Conservation (phyloP, 2,797 vertebrate genomes). For the Passerculus sandwichensis region DNA sequence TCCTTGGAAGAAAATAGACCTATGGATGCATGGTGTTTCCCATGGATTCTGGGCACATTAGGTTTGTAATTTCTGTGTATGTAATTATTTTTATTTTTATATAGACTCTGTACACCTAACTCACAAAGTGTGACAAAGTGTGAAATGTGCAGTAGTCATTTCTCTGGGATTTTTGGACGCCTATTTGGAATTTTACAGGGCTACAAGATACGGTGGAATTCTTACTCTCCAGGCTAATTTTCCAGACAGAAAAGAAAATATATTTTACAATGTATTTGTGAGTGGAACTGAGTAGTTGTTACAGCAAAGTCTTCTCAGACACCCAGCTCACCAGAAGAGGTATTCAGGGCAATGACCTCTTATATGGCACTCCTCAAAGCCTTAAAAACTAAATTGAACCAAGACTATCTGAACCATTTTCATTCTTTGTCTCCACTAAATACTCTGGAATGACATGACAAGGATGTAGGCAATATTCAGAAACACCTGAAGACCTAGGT, state of each 20-base stretch:
- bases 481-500: not conserved
- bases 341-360: not conserved
- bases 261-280: not conserved
- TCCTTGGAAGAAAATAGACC: not conserved
- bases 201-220: not conserved
- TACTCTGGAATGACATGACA: not conserved
- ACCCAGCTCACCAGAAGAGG: not conserved
- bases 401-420: not conserved
- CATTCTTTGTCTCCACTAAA: not conserved
- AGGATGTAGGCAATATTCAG: not conserved
- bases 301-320: not conserved
- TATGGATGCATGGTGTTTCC: not conserved
- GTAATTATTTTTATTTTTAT: not conserved
- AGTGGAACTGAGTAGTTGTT: not conserved
- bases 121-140: not conserved
- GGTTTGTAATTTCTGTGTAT: not conserved
- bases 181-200: not conserved
- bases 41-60: not conserved
- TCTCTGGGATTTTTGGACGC: not conserved
- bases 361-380: not conserved
- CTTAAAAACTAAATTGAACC: not conserved
- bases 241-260: not conserved
- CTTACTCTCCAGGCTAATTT: not conserved
- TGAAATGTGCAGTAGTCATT: not conserved
- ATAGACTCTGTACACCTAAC: not conserved